Base-by-base conservation (phyloP, 2,113 vertebrate genomes). In the Cacatua alba region DNA sequence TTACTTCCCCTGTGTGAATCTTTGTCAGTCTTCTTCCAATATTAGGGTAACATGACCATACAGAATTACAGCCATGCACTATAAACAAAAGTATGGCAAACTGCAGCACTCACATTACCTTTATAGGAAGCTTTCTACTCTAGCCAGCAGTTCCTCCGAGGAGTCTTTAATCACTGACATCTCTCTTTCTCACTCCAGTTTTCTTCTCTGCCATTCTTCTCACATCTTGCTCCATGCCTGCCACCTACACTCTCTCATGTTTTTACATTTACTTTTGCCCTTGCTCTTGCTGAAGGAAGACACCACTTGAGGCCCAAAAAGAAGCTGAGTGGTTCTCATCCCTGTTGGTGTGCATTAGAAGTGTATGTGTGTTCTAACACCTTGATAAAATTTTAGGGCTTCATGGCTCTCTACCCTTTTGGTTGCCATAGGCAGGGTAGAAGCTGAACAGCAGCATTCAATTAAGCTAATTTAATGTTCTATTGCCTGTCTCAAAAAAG, bases 381-480 rank as follows among this genome's bases (percentile, higher is more conserved):
- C 75, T 86, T 80, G 81, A 92, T 95, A 95, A 94, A 95, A 82
- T 94, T 94, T 97, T 77, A 95, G 84, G 70, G 63, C 59, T 94
- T 90, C 60, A 63, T 68, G 35, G 43, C 51, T 86, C 15, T 96
- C 80, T 95, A 53, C 37, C 48, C 64, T 41, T 82, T 63, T 74
- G 37, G 23, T 88, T 95, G 95, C 90, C 7, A 0, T 90, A 82
- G 94, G 94, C 92, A 91, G 53, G 78, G 29, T 55, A 77, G 80
- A 82, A 80, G 55, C 64, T 74, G 48, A 94, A 95, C 13, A 41
- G 41, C 65, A 90, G 33, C 76, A 92, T 87, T 97, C 94, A 95
- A 65, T 96, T 96, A 94, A 96, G 84, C 31, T 81, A 93, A 83
- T 96, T 92, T 93, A 94, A 96, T 92, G 88, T 95, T 96, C 84